Percentiles rank a stretch among this genome's conserved stretches.
phyloP scores from a whole-genome alignment of 2,888 invertebrate genomes.

The Bruchidius siliquastri region DNA sequence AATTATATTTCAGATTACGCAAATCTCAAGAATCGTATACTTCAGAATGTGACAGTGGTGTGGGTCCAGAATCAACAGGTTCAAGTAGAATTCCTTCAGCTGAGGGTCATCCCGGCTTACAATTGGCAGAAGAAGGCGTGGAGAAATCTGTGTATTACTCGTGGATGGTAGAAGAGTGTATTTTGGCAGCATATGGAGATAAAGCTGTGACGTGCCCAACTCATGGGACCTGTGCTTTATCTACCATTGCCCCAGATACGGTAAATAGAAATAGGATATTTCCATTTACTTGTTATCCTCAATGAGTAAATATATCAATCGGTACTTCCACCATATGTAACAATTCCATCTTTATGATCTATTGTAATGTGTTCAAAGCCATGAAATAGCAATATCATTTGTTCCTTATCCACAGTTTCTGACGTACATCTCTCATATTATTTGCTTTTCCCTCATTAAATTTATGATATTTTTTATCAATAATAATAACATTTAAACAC shows the following conservation, averaged over 20 bases:
- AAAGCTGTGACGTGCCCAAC: constrained; percentile 69
- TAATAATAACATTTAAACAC: too few species aligned
- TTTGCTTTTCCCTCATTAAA: too few species aligned
- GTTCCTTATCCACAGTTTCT: too few species aligned
- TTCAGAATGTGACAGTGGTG: constrained; percentile 84
- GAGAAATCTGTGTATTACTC: constrained; percentile 53
- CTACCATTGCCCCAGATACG: constrained; percentile 88
- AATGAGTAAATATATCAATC: too few species aligned
- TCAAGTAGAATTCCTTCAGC: constrained; percentile 80
- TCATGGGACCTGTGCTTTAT: constrained; percentile 71
- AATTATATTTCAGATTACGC: constrained; percentile 40
- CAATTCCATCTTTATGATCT: too few species aligned
- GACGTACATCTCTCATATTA: too few species aligned
- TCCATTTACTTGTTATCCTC: neutral
- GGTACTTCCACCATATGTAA: too few species aligned
- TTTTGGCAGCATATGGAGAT: constrained; percentile 77
- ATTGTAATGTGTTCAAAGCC: too few species aligned
- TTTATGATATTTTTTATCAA: too few species aligned
- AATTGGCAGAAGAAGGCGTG: constrained; percentile 38
- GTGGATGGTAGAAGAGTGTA: constrained; percentile 96
- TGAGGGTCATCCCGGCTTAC: constrained; percentile 63
- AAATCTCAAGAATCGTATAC: constrained; percentile 68
- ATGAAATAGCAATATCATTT: too few species aligned
- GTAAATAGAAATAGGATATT: constrained; percentile 47
- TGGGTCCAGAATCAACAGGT: constrained; percentile 76